Evolutionary conservation across 2,888 invertebrate species (phyloP), one percentile per base, ranked within the genome.

Genomic region (Drosophila meridiana): DNA sequence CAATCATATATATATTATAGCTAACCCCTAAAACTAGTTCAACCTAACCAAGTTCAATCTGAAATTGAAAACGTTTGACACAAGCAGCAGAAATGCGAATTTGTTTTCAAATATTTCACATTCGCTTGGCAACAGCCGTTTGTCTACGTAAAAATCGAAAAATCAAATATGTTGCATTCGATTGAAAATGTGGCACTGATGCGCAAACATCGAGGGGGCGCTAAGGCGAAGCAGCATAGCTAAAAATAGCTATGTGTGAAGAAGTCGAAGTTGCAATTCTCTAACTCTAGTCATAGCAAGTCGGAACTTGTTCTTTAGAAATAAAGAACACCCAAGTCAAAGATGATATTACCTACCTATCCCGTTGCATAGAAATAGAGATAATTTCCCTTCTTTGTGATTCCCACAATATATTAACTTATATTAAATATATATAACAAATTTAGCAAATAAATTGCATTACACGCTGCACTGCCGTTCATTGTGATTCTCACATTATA

Each of bases 141-240:
- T 38, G 26, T 45, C 20, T 47, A 60, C 60, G 61, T 26, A 45
- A 53, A 69, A 63, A 87, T 87, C 69, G 69, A 81, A 82, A 69
- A 61, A 3, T 68, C 77, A 76, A 83, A 89, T 87, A 80, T 72
- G 84, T 77, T 83, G 62, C 60, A 68, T 63, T 63, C 62, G 57
- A 60, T 60, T 62, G 79, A 61, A 60, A 61, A 64, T 55, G 26
- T 50, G 50, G 47, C 52, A 56, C 43, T 14, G 40, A 58, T 47
- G 50, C 36, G 58, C 32, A 55, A n/a, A 69, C 72, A 78, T 47
- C 34, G 28, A 34, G 20, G 36, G 6, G 42, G 32, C 13, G 47
- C 34, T n/a, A 38, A 3, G 0, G 14, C 13, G 36, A 61, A 55
- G 20, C 32, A 34, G 9, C 8, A 50, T 9, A 50, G 50, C 38